phyloP scores from a whole-genome alignment of 1,140 invertebrate genomes.

The Bombus haemorrhoidalis region DNA sequence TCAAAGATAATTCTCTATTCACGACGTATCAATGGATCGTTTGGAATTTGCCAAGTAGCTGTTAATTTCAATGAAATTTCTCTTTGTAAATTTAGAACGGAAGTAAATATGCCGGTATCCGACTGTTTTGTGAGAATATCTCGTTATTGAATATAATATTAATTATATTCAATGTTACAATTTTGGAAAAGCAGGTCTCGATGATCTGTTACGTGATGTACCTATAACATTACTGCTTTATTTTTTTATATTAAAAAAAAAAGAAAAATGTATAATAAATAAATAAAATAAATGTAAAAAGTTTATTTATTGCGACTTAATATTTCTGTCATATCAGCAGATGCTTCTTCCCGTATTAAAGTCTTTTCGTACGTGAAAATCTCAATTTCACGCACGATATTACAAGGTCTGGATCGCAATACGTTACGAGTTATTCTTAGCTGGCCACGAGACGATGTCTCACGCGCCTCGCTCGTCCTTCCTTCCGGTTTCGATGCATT shows the following conservation, averaged over 20 bases:
- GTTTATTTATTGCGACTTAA: too few relatives aligned
- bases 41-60: not conserved
- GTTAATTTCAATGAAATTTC: not conserved
- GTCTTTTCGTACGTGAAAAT: not conserved
- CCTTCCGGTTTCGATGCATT: conserved; percentile 68
- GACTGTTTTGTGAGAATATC: not conserved
- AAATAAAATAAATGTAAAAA: too few relatives aligned
- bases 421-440: conserved; percentile 67
- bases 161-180: not conserved
- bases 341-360: not conserved
- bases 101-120: not conserved
- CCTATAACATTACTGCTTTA: too few relatives aligned
- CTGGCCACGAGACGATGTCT: conserved; percentile 30
- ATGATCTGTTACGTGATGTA: not conserved
- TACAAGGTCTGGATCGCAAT: conserved; percentile 47
- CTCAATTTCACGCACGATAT: not conserved
- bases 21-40: not conserved
- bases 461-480: conserved; percentile 57
- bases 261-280: not conserved
- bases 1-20: not conserved
- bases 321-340: not conserved
- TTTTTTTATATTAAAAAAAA: too few relatives aligned
- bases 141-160: not conserved
- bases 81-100: not conserved
- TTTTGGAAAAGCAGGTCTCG: not conserved